Conservation (phyloP, 2,113 vertebrate species). For the Calyptommatus sinebrachiatus region DNA sequence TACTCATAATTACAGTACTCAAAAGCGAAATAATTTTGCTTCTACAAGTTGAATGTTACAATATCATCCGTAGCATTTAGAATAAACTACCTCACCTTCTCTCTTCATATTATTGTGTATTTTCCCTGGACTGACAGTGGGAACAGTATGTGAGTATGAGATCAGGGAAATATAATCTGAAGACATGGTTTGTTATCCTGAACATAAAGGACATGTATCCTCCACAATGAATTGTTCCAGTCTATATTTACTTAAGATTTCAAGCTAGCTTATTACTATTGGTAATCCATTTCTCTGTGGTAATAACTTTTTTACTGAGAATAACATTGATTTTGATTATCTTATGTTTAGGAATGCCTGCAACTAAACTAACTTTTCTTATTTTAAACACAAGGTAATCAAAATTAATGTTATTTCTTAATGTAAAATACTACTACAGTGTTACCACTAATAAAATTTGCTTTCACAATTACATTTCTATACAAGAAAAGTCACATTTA, state of each 20-base stretch:
- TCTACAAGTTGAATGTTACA: background rate
- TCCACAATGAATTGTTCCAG: background rate
- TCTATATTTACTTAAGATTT: background rate
- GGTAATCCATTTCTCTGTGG: background rate
- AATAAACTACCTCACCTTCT: background rate
- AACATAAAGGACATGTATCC: background rate
- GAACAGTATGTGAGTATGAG: too few species aligned
- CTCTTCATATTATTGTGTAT: too few species aligned
- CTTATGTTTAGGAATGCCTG: background rate
- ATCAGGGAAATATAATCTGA: background rate
- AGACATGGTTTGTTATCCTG: too few species aligned
- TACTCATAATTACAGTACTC: too few species aligned
- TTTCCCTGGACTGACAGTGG: too few species aligned
- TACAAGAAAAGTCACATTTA: background rate
- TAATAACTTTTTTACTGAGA: constrained; percentile 19
- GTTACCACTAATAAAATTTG: background rate
- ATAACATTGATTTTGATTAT: constrained; percentile 7
- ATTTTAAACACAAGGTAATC: background rate
- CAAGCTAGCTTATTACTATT: background rate
- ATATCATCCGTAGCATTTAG: background rate
- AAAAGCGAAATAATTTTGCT: background rate
- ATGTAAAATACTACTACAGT: constrained; percentile 10
- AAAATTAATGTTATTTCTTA: constrained; percentile 13
- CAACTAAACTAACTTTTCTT: background rate
- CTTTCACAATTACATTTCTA: constrained; percentile 25